These are phyloP conservation scores for Anoplophora glabripennis DNA, from an alignment of 1,140 invertebrate genomes.

Conservation along the genomic window DNA sequence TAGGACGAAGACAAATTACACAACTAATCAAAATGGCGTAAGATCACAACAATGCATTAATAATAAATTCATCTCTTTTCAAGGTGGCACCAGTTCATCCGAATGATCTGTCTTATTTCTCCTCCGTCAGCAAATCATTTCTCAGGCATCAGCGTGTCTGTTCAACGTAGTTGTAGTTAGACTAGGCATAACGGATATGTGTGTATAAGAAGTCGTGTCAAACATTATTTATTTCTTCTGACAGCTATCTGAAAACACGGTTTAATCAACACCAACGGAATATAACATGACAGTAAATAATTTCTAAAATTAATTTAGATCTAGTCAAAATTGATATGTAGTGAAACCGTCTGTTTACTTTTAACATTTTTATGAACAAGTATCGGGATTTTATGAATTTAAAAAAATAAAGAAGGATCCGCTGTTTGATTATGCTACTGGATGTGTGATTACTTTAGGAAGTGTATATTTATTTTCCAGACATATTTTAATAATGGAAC, in stretches of 20 bases:
- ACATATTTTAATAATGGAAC: too few relatives aligned
- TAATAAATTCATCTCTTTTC: too few relatives aligned
- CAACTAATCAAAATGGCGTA: too few relatives aligned
- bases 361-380: too few relatives aligned
- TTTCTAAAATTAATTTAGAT: background rate
- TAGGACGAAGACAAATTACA: too few relatives aligned
- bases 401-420: too few relatives aligned
- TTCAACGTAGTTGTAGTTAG: conserved; percentile 20
- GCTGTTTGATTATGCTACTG: too few relatives aligned
- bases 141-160: conserved; percentile 21
- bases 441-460: too few relatives aligned
- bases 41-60: too few relatives aligned
- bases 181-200: conserved; percentile 9
- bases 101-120: conserved; percentile 21
- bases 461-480: too few relatives aligned
- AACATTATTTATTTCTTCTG: conserved; percentile 11
- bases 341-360: too few relatives aligned
- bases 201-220: conserved; percentile 9
- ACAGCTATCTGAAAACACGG: conserved; percentile 1
- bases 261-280: conserved; percentile 3
- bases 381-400: too few relatives aligned
- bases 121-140: conserved; percentile 24
- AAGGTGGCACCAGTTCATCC: background rate
- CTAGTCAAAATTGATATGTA: background rate
- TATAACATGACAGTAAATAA: background rate